phyloP scores from a whole-genome alignment of 2,888 invertebrate species.

The Didymodactylos carnosus region DNA sequence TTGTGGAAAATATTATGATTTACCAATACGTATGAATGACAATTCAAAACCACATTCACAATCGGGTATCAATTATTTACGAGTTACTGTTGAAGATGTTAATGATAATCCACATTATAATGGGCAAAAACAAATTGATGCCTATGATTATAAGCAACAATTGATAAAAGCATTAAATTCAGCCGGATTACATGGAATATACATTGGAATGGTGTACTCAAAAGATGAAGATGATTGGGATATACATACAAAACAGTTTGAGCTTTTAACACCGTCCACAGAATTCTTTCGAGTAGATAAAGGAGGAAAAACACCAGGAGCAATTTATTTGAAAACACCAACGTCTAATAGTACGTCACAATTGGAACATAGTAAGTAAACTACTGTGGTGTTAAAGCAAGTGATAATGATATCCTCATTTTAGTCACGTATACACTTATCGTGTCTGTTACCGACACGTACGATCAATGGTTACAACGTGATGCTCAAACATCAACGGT shows the following conservation, averaged over 20 bases:
- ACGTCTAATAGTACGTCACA: neutral
- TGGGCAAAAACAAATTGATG: constrained; percentile 81
- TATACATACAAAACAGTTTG: constrained; percentile 78
- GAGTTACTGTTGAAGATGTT: constrained; percentile 80
- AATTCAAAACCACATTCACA: too few relatives aligned
- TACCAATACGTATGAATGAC: constrained; percentile 91
- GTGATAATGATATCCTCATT: too few relatives aligned
- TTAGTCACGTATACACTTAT: neutral
- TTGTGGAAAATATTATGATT: constrained; percentile 59
- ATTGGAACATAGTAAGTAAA: neutral
- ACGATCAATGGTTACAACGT: neutral
- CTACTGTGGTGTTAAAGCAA: too few relatives aligned
- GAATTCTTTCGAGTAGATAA: neutral
- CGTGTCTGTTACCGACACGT: constrained; percentile 6
- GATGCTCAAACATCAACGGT: constrained; percentile 52
- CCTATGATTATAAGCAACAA: constrained; percentile 74
- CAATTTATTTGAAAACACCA: neutral
- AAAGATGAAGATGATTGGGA: constrained; percentile 98
- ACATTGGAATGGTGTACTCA: constrained; percentile 77
- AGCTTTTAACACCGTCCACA: neutral
- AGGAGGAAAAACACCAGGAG: neutral
- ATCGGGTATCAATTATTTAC: constrained; percentile 64
- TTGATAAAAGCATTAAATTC: constrained; percentile 30
- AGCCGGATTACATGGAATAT: neutral
- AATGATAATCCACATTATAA: constrained; percentile 98